phyloP scores from a whole-genome alignment of 2,113 vertebrate species.

The Pedetes capensis region DNA sequence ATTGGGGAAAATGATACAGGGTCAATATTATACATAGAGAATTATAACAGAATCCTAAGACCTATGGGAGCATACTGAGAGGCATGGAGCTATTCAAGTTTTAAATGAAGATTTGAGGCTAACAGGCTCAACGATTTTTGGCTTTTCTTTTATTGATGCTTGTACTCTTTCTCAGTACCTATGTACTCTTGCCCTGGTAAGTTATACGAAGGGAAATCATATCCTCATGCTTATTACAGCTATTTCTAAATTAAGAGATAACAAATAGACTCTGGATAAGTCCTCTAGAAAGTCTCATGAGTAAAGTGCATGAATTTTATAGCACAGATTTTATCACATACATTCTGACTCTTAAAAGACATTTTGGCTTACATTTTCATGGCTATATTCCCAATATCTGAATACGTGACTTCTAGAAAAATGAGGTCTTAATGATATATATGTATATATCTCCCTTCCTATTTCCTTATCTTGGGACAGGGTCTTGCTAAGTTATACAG shows the following conservation, averaged over 20 bases:
- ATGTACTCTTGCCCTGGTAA: neutral
- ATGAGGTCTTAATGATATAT: neutral
- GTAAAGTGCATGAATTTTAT: neutral
- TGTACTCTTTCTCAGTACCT: neutral
- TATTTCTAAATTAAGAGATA: neutral
- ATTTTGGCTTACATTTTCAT: constrained; percentile 33
- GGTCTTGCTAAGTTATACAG: too few relatives aligned
- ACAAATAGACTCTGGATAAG: neutral
- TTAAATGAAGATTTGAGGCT: neutral
- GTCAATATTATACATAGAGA: neutral
- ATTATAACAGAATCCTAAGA: neutral
- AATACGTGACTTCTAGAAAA: neutral
- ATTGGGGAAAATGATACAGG: neutral
- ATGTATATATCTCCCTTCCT: too few relatives aligned
- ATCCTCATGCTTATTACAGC: neutral
- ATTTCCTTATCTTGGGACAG: too few relatives aligned
- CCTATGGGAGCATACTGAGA: neutral
- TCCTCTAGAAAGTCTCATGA: neutral
- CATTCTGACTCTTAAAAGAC: constrained; percentile 23
- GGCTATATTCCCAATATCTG: constrained; percentile 21
- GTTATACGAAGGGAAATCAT: neutral
- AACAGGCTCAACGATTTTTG: neutral
- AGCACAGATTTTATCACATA: neutral
- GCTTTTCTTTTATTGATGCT: neutral
- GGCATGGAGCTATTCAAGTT: neutral